Conservation (phyloP, 2,888 invertebrate species). For the Melanophora roralis region DNA sequence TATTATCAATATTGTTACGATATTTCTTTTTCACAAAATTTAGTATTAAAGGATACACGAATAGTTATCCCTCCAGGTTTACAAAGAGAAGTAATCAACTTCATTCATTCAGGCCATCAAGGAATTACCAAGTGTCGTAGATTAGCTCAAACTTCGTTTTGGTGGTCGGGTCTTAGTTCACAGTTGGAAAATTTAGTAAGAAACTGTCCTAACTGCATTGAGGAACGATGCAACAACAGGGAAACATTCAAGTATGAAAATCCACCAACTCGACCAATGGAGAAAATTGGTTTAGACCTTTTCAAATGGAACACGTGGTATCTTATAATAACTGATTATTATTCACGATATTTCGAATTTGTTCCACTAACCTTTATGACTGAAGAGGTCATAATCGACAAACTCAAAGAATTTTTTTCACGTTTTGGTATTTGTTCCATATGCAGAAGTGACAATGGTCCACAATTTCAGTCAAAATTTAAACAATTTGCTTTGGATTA, state of each 20-base stretch:
- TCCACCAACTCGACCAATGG: conserved; percentile 23
- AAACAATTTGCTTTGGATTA: conserved; percentile 15
- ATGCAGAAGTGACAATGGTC: conserved; percentile 29
- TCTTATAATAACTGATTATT: conserved; percentile 40
- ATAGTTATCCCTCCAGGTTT: conserved; percentile 27
- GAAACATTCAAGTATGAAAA: conserved; percentile 11
- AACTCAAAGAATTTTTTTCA: conserved; percentile 2
- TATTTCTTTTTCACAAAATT: conserved; percentile 30
- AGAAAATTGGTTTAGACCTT: conserved; percentile 36
- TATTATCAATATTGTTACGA: conserved; percentile 38
- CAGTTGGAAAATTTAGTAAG: conserved; percentile 28
- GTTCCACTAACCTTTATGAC: neutral
- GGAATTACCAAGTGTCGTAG: conserved; percentile 41
- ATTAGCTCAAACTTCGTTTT: conserved; percentile 34
- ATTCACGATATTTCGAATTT: conserved; percentile 34
- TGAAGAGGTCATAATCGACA: conserved; percentile 23
- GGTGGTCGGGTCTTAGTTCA: conserved; percentile 38
- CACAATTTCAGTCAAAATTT: conserved; percentile 31
- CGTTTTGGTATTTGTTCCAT: conserved; percentile 12
- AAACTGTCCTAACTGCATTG: conserved; percentile 25
- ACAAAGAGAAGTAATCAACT: conserved; percentile 4
- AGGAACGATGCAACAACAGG: conserved; percentile 10
- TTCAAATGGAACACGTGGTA: conserved; percentile 39
- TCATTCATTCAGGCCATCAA: conserved; percentile 23
- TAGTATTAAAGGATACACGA: conserved; percentile 25